These are phyloP conservation scores for Iphiclides podalirius DNA, from an alignment of 2,888 invertebrate genomes.

Conservation along the genomic window DNA sequence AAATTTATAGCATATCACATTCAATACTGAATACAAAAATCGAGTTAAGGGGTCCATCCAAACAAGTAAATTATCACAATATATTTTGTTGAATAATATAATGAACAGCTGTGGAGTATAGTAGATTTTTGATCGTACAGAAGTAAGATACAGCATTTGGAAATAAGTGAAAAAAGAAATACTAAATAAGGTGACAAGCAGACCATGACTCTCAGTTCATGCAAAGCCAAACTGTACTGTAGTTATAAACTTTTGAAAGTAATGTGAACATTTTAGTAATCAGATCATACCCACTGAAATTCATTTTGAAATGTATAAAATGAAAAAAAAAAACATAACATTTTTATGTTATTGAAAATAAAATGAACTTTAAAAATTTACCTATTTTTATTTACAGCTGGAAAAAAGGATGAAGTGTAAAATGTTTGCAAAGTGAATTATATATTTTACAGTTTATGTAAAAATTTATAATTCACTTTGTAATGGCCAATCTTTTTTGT, in stretches of 20 bases:
- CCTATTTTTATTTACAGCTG: no score
- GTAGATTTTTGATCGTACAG: conserved; percentile 70
- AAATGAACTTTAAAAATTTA: conserved; percentile 77
- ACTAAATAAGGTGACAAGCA: conserved; percentile 51
- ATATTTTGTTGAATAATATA: conserved; percentile 74
- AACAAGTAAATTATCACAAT: conserved; percentile 66
- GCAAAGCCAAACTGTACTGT: conserved; percentile 71
- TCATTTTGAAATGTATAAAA: conserved; percentile 76
- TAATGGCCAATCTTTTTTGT: no score
- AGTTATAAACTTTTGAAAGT: conserved; percentile 62
- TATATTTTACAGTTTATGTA: no score
- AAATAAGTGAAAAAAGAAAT: conserved; percentile 76
- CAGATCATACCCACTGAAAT: conserved; percentile 70
- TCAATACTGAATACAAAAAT: conserved; percentile 50
- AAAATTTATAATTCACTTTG: no score
- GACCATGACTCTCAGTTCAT: conserved; percentile 58
- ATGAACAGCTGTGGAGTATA: conserved; percentile 61
- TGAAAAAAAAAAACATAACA: conserved; percentile 75
- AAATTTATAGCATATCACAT: conserved; percentile 73
- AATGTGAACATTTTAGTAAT: conserved; percentile 69
- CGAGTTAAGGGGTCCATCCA: conserved; percentile 58
- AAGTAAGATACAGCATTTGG: conserved; percentile 69
- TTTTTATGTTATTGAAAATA: conserved; percentile 82
- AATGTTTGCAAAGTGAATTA: no score
- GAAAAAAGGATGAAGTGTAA: no score